A percentile compares a stretch with the other conserved stretches of the same genome.
Conservation (phyloP, 2,113 vertebrate genomes). For the Hystrix brachyura region DNA sequence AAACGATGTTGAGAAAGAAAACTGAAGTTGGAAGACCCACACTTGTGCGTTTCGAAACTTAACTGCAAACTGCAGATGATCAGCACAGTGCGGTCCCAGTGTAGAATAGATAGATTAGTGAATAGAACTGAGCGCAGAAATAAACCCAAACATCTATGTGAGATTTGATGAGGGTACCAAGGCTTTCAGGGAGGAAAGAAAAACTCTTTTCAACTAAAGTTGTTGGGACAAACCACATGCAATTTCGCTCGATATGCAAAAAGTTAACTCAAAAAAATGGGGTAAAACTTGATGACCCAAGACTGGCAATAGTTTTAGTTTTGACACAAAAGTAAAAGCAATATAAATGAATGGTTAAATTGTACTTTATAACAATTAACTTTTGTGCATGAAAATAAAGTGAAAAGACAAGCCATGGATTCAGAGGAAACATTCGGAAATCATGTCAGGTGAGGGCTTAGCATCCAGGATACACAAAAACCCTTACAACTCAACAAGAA, state of each 20-base stretch:
- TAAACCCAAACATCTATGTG: neutral
- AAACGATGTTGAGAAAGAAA: neutral
- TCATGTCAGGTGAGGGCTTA: neutral
- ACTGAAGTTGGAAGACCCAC: neutral
- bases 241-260: neutral
- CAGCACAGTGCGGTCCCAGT: neutral
- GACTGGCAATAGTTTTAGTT: neutral
- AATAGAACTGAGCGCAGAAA: neutral
- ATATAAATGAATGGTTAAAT: neutral
- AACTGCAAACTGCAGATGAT: too few species aligned
- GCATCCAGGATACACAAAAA: neutral
- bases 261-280: neutral
- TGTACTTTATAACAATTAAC: neutral
- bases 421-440: neutral
- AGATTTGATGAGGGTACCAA: neutral
- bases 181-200: neutral
- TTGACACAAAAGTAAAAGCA: neutral
- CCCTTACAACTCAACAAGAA: neutral
- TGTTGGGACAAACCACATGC: too few species aligned
- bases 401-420: neutral
- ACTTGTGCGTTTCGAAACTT: neutral
- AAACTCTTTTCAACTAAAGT: neutral
- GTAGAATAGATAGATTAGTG: rapidly evolving
- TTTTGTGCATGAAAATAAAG: neutral
- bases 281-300: neutral